phyloP scores from a whole-genome alignment of 1,140 invertebrate species.

The Drosophila micromelanica region DNA sequence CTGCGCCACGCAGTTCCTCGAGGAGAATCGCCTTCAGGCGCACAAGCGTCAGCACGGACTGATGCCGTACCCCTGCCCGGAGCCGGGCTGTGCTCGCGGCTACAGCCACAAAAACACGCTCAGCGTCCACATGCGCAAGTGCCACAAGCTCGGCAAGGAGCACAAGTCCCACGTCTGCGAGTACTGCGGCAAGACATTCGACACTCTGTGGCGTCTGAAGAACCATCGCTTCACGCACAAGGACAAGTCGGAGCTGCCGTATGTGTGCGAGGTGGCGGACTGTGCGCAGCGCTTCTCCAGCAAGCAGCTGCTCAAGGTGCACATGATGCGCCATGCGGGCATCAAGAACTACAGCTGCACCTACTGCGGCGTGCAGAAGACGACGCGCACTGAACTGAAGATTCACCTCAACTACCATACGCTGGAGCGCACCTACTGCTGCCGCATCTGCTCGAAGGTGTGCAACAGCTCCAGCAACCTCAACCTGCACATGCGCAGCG shows the following conservation, averaged over 20 bases:
- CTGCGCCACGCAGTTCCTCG: conserved; percentile 45
- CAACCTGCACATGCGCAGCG: conserved; percentile 57
- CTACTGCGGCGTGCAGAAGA: conserved; percentile 61
- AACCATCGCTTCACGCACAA: conserved; percentile 57
- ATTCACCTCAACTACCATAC: conserved; percentile 67
- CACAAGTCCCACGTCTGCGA: conserved; percentile 58
- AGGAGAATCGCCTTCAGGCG: conserved; percentile 39
- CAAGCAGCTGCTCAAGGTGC: conserved; percentile 57
- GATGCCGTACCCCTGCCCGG: conserved; percentile 53
- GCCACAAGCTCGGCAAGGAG: conserved; percentile 56
- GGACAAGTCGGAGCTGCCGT: conserved; percentile 50
- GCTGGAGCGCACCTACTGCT: conserved; percentile 58
- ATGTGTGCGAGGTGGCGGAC: conserved; percentile 35
- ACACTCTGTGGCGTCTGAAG: conserved; percentile 52
- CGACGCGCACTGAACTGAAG: conserved; percentile 60
- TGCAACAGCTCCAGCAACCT: conserved; percentile 62
- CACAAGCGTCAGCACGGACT: conserved; percentile 56
- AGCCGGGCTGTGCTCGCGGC: conserved; percentile 40
- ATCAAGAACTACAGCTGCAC: conserved; percentile 67
- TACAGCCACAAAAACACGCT: conserved; percentile 60
- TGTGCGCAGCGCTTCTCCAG: conserved; percentile 54
- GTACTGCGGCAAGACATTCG: conserved; percentile 60
- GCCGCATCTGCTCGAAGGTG: conserved; percentile 57
- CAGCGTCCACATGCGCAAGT: conserved; percentile 53
- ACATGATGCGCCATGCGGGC: conserved; percentile 65